phyloP scores from a whole-genome alignment of 2,113 vertebrate species.

The Channa argus region DNA sequence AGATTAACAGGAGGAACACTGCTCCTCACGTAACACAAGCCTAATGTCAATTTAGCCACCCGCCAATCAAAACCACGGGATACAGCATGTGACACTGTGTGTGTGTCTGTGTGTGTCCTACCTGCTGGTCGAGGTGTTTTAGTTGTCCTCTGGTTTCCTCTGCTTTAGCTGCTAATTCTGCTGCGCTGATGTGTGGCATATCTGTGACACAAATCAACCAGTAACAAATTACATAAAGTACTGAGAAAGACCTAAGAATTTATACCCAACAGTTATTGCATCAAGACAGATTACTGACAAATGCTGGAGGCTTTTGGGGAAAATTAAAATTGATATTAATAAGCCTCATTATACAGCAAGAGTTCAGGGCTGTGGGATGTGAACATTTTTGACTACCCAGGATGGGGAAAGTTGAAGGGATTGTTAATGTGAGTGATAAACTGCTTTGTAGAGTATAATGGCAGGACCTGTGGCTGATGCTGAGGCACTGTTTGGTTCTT shows the following conservation, averaged over 20 bases:
- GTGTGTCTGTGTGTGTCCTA: constrained; percentile 23
- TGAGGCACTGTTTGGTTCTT: constrained; percentile 57
- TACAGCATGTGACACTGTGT: constrained; percentile 22
- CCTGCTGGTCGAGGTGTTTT: constrained; percentile 82
- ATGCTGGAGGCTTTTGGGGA: constrained; percentile 4
- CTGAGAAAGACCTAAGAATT: not conserved
- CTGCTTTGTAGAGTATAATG: not conserved
- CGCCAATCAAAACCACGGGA: constrained; percentile 70
- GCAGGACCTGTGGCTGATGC: constrained; percentile 69
- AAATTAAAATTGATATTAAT: constrained; percentile 34
- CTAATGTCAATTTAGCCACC: constrained; percentile 70
- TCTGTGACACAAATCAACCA: constrained; percentile 64
- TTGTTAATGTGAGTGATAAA: constrained; percentile 1
- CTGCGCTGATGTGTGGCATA: constrained; percentile 72
- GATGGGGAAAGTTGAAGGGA: not conserved
- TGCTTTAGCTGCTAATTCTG: constrained; percentile 80
- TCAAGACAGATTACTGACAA: not conserved
- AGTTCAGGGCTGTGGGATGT: constrained; percentile 1
- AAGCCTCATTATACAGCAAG: constrained; percentile 5
- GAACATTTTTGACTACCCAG: constrained; percentile 11
- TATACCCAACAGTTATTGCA: constrained; percentile 13
- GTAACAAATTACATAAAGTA: constrained; percentile 30
- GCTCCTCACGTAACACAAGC: constrained; percentile 60
- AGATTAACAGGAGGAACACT: constrained; percentile 50
- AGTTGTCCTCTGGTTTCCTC: constrained; percentile 83